Evolutionary conservation across 2,113 vertebrate genomes (phyloP), one percentile per base, ranked within the genome.

Genomic region (Toxostoma redivivum): DNA sequence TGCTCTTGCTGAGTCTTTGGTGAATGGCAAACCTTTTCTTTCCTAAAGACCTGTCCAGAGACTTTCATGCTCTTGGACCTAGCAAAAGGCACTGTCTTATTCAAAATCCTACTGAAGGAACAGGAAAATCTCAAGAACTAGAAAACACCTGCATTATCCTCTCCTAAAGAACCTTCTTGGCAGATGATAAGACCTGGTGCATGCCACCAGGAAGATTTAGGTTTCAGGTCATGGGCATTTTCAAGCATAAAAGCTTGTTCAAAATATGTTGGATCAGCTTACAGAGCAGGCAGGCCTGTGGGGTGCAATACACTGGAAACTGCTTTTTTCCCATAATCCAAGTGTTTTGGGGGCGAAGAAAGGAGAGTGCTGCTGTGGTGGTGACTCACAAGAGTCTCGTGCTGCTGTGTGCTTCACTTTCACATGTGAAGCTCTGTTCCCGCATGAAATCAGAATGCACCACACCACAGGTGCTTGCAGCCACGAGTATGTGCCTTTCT

Each of bases 381-480:
- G 37, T 44, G 69, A 84, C 40, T 70, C 61, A 38, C 35, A 24
- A 15, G 50, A 31, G 40, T 53, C 86, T 92, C 0, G 0, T 67
- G n/a, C n/a, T n/a, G n/a, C n/a, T n/a, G n/a, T n/a, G n/a, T n/a
- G 77, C 51, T 17, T 83, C 74, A 66, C 40, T 66, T 94, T 79
- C 67, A 20, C 3, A 1, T 38, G 45, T 76, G 87, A 48, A 76
- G 57, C 48, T 90, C 78, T 12, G 1, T 45, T 79, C 40, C 35
- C 10, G 35, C 42, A 3, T 7, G 60, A 79, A 74, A 51, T 47
- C 42, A 3, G 3, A 3, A 12, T 2, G 38, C 15, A 21, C n/a
- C 7, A 0, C 0, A 0, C 45, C 76, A 35, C 15, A 40, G 53
- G 35, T 70, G 81, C 31, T 27, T 38, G 47, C n/a, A 35, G 0